Evolutionary conservation across 2,797 vertebrate species (phyloP), one percentile per base, ranked within the genome.

Genomic region (Pogoniulus pusillus): DNA sequence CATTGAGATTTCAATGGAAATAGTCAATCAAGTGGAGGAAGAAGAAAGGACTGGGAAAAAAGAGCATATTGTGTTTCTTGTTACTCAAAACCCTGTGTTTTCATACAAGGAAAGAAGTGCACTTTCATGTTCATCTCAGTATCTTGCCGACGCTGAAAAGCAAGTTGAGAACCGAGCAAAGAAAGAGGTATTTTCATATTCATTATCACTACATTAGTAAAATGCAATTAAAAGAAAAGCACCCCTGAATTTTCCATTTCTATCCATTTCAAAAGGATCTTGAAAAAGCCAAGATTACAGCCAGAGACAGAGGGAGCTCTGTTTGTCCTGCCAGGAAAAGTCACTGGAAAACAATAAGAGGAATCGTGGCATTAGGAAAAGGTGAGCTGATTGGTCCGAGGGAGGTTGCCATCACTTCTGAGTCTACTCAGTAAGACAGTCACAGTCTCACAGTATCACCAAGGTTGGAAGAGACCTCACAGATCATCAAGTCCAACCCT

Each of bases 1-100:
- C 91, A 98, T 94, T 66, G 97, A 98, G 92, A 97, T 98, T 96
- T 97, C 97, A 60, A 98, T 98, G 97, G 97, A 98, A 96, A 98
- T 98, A 84, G 93, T 98, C 81, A 97, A 96, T 94, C 97, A 97
- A 78, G 93, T 87, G 18, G 97, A 98, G 82, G 97, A 98, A 91
- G 96, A 97, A 82, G 97, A 98, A 93, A 96, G 96, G 89, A 98
- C 96, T 16, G 97, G 97, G 43, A 97, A 98, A 96, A 98, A 97
- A 82, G 97, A 98, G 81, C 97, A 98, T 53, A 96, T 97, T 89
- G 96, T 98, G 94, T 98, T 98, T 81, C 95, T 98, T 71, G 97
- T 98, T 53, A 97, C 95, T 76, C 96, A 97, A 94, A 96, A n/a
- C 17, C 94, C 96, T 59, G 76, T 90, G 30, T 90, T 96, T 93